Conservation (phyloP, 2,113 vertebrate genomes). For the Tretioscincus oriximinensis region DNA sequence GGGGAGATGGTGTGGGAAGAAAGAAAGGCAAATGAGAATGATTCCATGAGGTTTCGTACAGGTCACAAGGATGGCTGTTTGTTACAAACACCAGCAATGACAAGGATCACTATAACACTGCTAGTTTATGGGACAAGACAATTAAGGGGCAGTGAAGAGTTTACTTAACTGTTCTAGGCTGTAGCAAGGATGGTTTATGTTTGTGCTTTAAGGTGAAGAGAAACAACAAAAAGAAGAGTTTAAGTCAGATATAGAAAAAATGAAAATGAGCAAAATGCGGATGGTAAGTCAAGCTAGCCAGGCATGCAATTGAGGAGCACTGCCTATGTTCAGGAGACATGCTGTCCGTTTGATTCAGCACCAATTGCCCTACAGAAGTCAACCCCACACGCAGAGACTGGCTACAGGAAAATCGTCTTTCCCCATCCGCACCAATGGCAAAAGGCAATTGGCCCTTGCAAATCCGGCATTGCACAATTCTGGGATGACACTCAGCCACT, state of each 20-base stretch:
- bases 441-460: constrained; percentile 72
- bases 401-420: constrained; percentile 28
- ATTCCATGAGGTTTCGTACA: constrained; percentile 67
- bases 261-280: constrained; percentile 89
- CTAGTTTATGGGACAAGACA: constrained; percentile 76
- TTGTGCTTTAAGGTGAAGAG: constrained; percentile 97
- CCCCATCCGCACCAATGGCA: constrained; percentile 56
- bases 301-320: constrained; percentile 78
- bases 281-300: constrained; percentile 82
- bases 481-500: constrained; percentile 32
- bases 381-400: background rate
- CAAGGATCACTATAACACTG: constrained; percentile 79
- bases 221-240: constrained; percentile 93
- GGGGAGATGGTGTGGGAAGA: constrained; percentile 19
- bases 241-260: constrained; percentile 93
- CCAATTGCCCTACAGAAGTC: constrained; percentile 36
- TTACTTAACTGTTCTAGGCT: constrained; percentile 99
- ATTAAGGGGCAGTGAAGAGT: constrained; percentile 75
- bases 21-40: constrained; percentile 73
- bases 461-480: constrained; percentile 75
- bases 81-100: constrained; percentile 76
- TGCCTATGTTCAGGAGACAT: constrained; percentile 59
- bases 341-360: constrained; percentile 58
- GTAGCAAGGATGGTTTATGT: constrained; percentile 99
- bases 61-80: constrained; percentile 71